Evolutionary conservation across 2,113 vertebrate species (phyloP).

Genomic region (Nothocercus julius): DNA sequence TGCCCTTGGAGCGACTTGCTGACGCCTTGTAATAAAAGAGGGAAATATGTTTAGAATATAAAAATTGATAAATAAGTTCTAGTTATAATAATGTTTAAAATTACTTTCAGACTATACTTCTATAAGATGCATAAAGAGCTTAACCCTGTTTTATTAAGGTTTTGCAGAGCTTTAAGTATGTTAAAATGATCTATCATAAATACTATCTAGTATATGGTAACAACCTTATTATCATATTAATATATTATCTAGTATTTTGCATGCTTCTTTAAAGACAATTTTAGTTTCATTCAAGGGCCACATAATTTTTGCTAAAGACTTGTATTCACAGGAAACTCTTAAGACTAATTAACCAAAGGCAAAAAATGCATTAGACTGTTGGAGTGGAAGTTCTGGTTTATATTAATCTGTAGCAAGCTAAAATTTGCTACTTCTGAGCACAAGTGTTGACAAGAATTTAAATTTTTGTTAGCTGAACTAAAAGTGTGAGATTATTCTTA

Average conservation of each 20-base stretch:
- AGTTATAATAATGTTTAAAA: not conserved
- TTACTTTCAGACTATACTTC: not conserved
- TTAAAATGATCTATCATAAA: not conserved
- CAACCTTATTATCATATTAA: not conserved
- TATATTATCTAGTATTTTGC: not conserved
- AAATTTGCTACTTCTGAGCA: not conserved
- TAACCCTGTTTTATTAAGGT: not conserved
- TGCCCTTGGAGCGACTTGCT: slow-evolving; percentile 93
- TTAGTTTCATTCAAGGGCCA: not conserved
- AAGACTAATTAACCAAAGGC: not conserved
- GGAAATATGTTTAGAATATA: not conserved
- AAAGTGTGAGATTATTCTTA: not conserved
- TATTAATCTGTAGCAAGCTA: not conserved
- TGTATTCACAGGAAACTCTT: not conserved
- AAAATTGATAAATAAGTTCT: not conserved
- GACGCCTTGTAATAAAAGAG: slow-evolving; percentile 77
- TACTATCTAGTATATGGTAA: not conserved
- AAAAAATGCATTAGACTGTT: not conserved
- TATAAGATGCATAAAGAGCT: not conserved
- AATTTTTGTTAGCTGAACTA: not conserved
- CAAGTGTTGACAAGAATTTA: not conserved
- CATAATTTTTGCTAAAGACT: not conserved
- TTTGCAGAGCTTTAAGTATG: not conserved
- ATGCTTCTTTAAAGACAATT: not conserved
- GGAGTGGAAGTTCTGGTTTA: not conserved